Percentiles rank a stretch among this genome's conserved stretches.
Evolutionary conservation across 2,113 vertebrate species (phyloP).

Genomic region (Macrotis lagotis): DNA sequence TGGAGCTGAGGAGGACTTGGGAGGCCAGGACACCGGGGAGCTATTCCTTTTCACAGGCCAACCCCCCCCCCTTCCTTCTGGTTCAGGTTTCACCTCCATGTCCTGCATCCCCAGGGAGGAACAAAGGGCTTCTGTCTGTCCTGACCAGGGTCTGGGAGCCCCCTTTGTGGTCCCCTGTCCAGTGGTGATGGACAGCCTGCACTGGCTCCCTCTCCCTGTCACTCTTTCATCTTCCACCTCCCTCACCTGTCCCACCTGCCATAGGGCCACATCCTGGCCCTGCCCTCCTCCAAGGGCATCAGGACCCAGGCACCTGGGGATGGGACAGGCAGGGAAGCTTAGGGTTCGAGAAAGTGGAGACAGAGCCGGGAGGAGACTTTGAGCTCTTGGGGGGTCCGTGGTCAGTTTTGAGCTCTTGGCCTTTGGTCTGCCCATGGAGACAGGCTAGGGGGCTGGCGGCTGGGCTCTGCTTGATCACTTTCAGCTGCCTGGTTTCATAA

Average conservation of each 20-base stretch:
- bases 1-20: neutral
- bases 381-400: no score
- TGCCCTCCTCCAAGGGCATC: neutral
- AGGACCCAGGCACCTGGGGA: neutral
- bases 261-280: neutral
- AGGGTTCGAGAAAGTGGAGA: no score
- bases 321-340: neutral
- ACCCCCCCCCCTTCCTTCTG: slow-evolving; percentile 53
- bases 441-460: no score
- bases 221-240: neutral
- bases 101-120: neutral
- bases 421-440: no score
- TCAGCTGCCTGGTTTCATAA: no score
- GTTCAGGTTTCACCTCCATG: slow-evolving; percentile 27
- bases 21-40: slow-evolving; percentile 3
- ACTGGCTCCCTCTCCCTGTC: neutral
- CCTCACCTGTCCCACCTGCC: neutral
- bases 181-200: neutral
- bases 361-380: no score
- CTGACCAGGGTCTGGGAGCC: neutral
- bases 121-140: slow-evolving; percentile 41
- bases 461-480: no score
- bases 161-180: fast-evolving
- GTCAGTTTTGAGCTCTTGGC: no score
- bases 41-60: slow-evolving; percentile 57